Evolutionary conservation across 1,140 invertebrate genomes (phyloP), one percentile per base, ranked within the genome.

Genomic region (Polypedilum vanderplanki): DNA sequence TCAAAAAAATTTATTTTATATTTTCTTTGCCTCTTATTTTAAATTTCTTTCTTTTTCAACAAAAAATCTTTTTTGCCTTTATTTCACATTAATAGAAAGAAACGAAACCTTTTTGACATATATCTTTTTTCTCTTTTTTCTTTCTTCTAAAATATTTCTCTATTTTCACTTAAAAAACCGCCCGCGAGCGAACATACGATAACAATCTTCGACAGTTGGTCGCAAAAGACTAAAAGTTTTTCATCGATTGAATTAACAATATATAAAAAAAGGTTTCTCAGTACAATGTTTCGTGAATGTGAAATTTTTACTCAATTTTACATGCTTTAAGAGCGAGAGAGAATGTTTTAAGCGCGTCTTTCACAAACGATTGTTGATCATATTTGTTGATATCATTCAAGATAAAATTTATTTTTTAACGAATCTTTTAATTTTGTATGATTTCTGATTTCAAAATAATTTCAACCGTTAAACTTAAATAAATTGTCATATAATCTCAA

Each of bases 211-310:
- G 65, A 70, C 65, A 70, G 20, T 70, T 20, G 65, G 20, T 70
- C 65, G 65, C 65, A 70, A 70, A 20, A 22, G 20, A 70, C 65
- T 70, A 22, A 70, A 70, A 22, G 10, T 20, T 70, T n/a, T 70
- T 70, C 65, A 70, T 70, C 65, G 65, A 70, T 70, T 70, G 65
- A 18, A 70, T 70, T 20, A 70, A 70, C 65, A 70, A 70, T 70
- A 70, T 70, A 70, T 70, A 70, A 70, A 70, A 67, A 70, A 57
- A 57, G 46, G n/a, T 57, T 57, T 3, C 24, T 33, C 24, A 33
- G 24, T 5, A 33, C 24, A 33, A 33, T 33, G 24, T 33, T 33
- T 33, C 24, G 12, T 57, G 10, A 15, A 57, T 57, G 46, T 57
- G 46, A 57, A n/a, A 8, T 15, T 33, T 33, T 33, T 15, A 57